Evolutionary conservation across 2,113 vertebrate genomes (phyloP).

Genomic region (Columbina picui): DNA sequence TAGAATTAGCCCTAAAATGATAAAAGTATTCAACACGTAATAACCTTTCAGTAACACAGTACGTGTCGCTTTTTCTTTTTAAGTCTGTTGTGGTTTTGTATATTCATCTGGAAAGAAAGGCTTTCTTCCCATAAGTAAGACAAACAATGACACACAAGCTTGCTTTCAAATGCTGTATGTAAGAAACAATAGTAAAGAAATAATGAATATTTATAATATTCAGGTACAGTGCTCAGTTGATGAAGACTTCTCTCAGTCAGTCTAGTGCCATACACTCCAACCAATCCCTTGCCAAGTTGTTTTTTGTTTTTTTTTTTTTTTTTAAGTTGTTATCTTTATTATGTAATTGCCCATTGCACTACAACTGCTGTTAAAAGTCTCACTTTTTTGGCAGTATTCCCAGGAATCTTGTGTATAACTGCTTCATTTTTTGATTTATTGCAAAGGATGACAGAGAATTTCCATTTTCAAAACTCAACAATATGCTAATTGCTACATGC

Average conservation of each 20-base stretch:
- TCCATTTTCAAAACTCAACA: neutral
- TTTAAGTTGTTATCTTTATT: neutral
- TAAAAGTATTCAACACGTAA: neutral
- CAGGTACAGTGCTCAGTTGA: neutral
- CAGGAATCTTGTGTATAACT: neutral
- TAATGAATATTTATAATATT: neutral
- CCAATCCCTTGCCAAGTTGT: accelerated
- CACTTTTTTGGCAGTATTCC: neutral
- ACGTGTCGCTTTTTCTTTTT: neutral
- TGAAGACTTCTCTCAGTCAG: neutral
- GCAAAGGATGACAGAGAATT: neutral
- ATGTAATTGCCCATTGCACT: neutral
- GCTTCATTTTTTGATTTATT: neutral
- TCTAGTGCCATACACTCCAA: neutral
- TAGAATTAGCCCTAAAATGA: neutral
- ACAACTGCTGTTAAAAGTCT: neutral
- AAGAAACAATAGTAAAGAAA: neutral
- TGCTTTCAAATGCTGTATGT: neutral
- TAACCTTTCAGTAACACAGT: too few relatives aligned
- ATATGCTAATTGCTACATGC: neutral
- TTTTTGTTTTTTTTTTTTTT: neutral
- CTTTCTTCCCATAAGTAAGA: neutral
- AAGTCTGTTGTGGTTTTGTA: neutral
- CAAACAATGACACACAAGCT: neutral
- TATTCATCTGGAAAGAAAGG: neutral